Evolutionary conservation across 1,140 invertebrate genomes (phyloP), one percentile per base, ranked within the genome.

Genomic region (Hycleus cichorii): DNA sequence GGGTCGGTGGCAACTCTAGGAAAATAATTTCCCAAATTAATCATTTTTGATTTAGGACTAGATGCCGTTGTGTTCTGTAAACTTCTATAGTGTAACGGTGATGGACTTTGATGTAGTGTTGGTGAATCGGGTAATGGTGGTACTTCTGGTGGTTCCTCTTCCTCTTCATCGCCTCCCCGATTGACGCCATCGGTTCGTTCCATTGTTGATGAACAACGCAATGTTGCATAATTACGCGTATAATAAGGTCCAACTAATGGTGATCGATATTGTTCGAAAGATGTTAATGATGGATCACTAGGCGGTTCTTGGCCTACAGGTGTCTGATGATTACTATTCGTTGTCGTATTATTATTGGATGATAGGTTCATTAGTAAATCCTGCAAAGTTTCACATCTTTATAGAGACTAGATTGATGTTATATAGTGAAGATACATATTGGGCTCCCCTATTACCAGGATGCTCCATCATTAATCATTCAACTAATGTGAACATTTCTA

Each of bases 321-420:
- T 3, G 77, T 77, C 59, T 72, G 76, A 62, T 75, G 74, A 56
- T 67, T 67, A 63, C 75, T 75, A 56, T 67, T 67, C 4, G 62
- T 60, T 71, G 66, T 72, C 67, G 75, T 52, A 43, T 61, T 68
- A 47, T 76, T 76, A 44, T 75, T 74, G 11, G 80, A 80, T 27
- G 80, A 78, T 57, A 83, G 74, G 69, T 82, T 83, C 74, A 82
- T 74, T 59, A 83, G 75, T 38, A 83, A 73, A 58, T 80, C 81
- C 81, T 32, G 11, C 11, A 49, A n/a, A 32, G 11, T 26, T 32
- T 38, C 40, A 10, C 9, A 42, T n/a, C 11, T 42, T 11, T n/a
- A 42, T 42, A 39, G 39, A 7, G 18, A 18, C 18, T 18, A 18
- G 18, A 18, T 18, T 18, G 18, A 18, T 18, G 18, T 18, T 18